Evolutionary conservation across 2,113 vertebrate species (phyloP), one percentile per base, ranked within the genome.

Genomic region (Zosterops lateralis): DNA sequence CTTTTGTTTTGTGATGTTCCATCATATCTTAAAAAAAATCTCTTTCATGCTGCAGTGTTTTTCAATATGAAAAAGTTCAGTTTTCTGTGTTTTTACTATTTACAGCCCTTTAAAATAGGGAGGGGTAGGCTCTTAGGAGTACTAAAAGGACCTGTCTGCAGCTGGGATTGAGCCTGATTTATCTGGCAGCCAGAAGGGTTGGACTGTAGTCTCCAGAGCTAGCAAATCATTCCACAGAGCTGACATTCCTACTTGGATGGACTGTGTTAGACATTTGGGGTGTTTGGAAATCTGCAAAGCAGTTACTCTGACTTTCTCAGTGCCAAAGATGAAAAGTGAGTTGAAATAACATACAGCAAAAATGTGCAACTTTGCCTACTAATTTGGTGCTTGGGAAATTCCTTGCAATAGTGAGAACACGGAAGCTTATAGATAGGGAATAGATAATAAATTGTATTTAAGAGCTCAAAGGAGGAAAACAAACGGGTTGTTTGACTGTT

Each of bases 41-140:
- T 67, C 40, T 95, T 87, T 85, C n/a, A 58, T 83, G 56, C 44
- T 76, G 53, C 20, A 36, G 18, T 85, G 22, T 64, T 93, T 91
- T 94, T 75, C 58, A 80, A 0, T 58, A 66, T 42, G 42, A 83
- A 83, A 38, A 93, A 24, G 13, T n/a, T 95, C 26, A 10, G 22
- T 86, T 89, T n/a, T 90, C 45, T 92, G 47, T 88, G 61, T 89
- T 95, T 92, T 94, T 92, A 60, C 68, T 96, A 80, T 94, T 93
- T 92, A 71, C 58, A 72, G 73, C 45, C 42, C 58, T 93, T 87
- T 84, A 95, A 95, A 89, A 89, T 53, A 76, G 84, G 91, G 74
- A 96, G 81, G 62, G 26, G 36, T 84, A n/a, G 50, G 45, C 91
- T 79, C 94, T 87, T 91, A 93, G 91, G 89, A 38, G 54, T 72